Evolutionary conservation across 2,797 vertebrate genomes (phyloP).

Genomic region (Lindbergichthys nudifrons): DNA sequence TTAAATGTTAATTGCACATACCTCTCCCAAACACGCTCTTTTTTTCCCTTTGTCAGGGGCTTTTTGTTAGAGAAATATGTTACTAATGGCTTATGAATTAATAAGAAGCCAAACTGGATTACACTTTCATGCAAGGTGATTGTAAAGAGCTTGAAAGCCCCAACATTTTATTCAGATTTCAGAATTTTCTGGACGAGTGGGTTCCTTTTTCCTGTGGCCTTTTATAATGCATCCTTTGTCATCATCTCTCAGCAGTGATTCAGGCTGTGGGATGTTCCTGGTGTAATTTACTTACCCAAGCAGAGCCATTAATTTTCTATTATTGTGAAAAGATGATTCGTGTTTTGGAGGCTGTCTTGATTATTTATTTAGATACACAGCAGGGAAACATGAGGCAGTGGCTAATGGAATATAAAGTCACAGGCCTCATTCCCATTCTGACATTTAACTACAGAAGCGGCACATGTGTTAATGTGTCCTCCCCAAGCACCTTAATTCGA

Average conservation of each 20-base stretch:
- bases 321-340: slow-evolving; percentile 86
- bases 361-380: slow-evolving; percentile 89
- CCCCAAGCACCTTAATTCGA: slow-evolving; percentile 83
- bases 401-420: slow-evolving; percentile 88
- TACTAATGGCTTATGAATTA: slow-evolving; percentile 91
- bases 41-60: slow-evolving; percentile 79
- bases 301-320: slow-evolving; percentile 87
- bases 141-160: slow-evolving; percentile 79
- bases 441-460: slow-evolving; percentile 85
- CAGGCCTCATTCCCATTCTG: slow-evolving; percentile 85
- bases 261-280: slow-evolving; percentile 68
- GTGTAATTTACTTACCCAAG: slow-evolving; percentile 86
- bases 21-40: slow-evolving; percentile 73
- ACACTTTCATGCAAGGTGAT: slow-evolving; percentile 86
- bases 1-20: slow-evolving; percentile 83
- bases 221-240: slow-evolving; percentile 80
- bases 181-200: slow-evolving; percentile 81
- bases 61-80: slow-evolving; percentile 86
- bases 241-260: slow-evolving; percentile 70
- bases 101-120: slow-evolving; percentile 85
- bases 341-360: slow-evolving; percentile 86
- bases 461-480: slow-evolving; percentile 84
- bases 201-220: slow-evolving; percentile 71
- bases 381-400: slow-evolving; percentile 81
- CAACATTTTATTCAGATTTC: slow-evolving; percentile 85